Evolutionary conservation across 2,113 vertebrate species (phyloP).

Genomic region (Percopsis transmontana): DNA sequence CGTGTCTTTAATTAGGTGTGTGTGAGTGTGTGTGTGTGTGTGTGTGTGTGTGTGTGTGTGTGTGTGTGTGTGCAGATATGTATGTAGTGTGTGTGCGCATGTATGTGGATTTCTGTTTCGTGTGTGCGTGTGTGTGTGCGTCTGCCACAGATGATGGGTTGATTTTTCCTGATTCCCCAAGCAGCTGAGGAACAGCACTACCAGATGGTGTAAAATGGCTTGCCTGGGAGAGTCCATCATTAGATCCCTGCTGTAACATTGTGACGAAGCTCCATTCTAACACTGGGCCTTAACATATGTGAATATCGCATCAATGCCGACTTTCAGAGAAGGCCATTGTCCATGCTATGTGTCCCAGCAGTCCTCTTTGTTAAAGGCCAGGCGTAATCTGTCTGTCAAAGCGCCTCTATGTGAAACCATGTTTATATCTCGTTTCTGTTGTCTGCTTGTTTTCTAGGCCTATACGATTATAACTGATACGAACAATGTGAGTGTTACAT

Average conservation of each 20-base stretch:
- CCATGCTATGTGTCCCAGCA: background rate
- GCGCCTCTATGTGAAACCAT: background rate
- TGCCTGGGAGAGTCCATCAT: conserved; percentile 63
- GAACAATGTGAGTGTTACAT: too few relatives aligned
- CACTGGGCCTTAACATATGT: conserved; percentile 44
- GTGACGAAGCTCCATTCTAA: conserved; percentile 40
- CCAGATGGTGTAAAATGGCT: conserved; percentile 67
- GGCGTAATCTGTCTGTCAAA: background rate
- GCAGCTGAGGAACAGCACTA: conserved; percentile 63
- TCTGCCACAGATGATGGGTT: conserved; percentile 44
- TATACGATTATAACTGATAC: too few relatives aligned
- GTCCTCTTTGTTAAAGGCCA: background rate
- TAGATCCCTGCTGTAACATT: conserved; percentile 49
- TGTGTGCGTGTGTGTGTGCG: conserved; percentile 11
- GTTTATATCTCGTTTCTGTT: too few relatives aligned
- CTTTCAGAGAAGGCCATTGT: conserved; percentile 6
- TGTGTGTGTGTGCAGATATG: conserved; percentile 18
- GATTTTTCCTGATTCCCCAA: conserved; percentile 61
- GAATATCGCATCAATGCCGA: conserved; percentile 8
- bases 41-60: conserved; percentile 12
- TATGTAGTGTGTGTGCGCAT: conserved; percentile 32
- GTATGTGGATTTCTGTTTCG: too few relatives aligned
- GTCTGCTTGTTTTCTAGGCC: too few relatives aligned
- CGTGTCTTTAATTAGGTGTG: conserved; percentile 30
- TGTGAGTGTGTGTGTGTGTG: background rate